Percentiles rank a stretch among this genome's conserved stretches.
Conservation (phyloP, 2,113 vertebrate genomes). For the Neodontobutis hainanensis region DNA sequence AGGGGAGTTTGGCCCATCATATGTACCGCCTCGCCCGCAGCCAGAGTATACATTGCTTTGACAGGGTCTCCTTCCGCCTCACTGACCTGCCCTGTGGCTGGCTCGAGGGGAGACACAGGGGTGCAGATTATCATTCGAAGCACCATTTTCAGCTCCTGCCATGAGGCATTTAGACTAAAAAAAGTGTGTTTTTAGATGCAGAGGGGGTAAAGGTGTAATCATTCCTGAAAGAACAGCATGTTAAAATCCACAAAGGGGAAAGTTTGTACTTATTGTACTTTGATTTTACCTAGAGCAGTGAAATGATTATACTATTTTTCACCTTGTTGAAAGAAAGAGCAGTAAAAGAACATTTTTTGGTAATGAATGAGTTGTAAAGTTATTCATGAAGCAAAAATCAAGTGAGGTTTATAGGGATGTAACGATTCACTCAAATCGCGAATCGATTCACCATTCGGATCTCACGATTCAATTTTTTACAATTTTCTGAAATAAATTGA, state of each 20-base stretch:
- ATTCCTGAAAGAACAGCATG: constrained; percentile 11
- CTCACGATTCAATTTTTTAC: too few relatives aligned
- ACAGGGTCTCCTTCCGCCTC: constrained; percentile 60
- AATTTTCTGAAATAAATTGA: too few relatives aligned
- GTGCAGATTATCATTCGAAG: constrained; percentile 49
- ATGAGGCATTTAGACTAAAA: constrained; percentile 21
- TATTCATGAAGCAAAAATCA: not conserved
- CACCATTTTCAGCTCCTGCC: constrained; percentile 15
- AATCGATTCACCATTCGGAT: too few relatives aligned
- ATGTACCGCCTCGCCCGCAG: constrained; percentile 26
- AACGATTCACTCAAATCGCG: too few relatives aligned
- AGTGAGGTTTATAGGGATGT: not conserved
- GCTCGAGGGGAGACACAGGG: constrained; percentile 26
- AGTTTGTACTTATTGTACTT: not conserved
- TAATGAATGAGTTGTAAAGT: not conserved
- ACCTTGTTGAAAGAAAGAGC: not conserved
- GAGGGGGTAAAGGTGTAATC: constrained; percentile 11
- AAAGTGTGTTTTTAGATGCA: constrained; percentile 33
- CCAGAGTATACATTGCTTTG: constrained; percentile 45
- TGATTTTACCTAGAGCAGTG: not conserved
- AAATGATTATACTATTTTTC: constrained; percentile 2
- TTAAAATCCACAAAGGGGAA: constrained; percentile 7
- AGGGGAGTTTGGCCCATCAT: constrained; percentile 38
- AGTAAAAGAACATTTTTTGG: not conserved
- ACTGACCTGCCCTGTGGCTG: constrained; percentile 40